Base-by-base conservation (phyloP, 2,797 vertebrate genomes). In the Darevskia mixta region DNA sequence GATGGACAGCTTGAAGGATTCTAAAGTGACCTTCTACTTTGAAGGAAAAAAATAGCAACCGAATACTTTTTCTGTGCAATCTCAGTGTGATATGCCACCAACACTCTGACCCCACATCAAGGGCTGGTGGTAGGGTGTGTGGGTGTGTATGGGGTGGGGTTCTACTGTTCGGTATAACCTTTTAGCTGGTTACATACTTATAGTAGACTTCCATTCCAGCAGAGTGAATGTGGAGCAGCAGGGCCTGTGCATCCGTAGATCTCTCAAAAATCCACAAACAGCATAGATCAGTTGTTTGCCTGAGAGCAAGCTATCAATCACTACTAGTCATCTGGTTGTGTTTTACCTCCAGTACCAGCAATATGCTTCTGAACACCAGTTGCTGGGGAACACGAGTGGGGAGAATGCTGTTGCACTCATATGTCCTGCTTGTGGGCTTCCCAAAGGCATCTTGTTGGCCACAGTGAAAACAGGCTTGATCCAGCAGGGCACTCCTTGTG, bases 1-100 rank as follows among this genome's bases (percentile, higher is more conserved):
- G 92, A 92, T 91, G 88, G 90, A 87, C 86, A 92, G 71, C 35
- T 58, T 87, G 85, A 90, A 92, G 64, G 87, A 89, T 92, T 92
- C 92, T 86, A 29, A 91, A 94, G 87, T 93, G 73, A 94, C 87
- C 90, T 95, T 91, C 86, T 81, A 1, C 11, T 81, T 86, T 80
- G 80, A 17, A 89, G 69, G 79, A n/a, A 66, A 72, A 61, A 32
- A 11, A 91, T 91, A 91, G 86, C 93, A 93, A 90, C 83, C 5
- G 2, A 23, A 79, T 86, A n/a, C 27, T 32, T 91, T 79, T 86
- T 87, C 75, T 75, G 18, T 76, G 3, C 73, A 76, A 73, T 83
- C 89, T 67, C 78, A 41, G 0, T 9, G 18, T 73, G 55, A 78
- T 82, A 66, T 66, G 9, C 69, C 72, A 38, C 41, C 27, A 7